phyloP scores from a whole-genome alignment of 2,797 vertebrate genomes.

The Cynopterus sphinx region DNA sequence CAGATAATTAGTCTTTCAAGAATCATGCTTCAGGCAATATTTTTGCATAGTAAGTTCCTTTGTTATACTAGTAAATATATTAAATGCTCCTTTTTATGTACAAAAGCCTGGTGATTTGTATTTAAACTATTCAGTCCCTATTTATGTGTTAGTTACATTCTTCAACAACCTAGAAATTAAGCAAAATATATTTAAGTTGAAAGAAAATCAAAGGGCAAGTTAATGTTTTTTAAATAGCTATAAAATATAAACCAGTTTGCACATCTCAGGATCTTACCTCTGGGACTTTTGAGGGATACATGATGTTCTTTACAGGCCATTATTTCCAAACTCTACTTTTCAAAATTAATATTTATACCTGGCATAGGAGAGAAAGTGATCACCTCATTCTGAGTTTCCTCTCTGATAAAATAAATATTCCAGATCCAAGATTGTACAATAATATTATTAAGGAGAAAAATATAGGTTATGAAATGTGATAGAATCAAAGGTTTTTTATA shows the following conservation, averaged over 20 bases:
- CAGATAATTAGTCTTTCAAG: background rate
- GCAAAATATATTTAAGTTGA: background rate
- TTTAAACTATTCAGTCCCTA: background rate
- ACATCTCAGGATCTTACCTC: background rate
- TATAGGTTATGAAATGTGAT: background rate
- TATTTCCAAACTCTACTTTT: background rate
- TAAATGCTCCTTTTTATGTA: background rate
- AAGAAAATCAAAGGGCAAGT: background rate
- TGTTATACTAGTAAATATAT: background rate
- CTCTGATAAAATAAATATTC: background rate
- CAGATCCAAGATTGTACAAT: background rate
- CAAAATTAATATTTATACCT: background rate
- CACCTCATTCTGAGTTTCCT: background rate
- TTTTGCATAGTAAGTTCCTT: background rate
- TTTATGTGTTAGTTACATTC: background rate
- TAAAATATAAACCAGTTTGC: background rate
- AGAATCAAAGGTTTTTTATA: background rate
- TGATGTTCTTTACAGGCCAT: background rate
- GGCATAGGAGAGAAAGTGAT: background rate
- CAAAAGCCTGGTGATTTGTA: background rate
- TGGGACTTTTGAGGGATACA: background rate
- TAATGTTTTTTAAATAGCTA: background rate
- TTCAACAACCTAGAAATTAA: background rate
- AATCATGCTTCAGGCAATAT: background rate
- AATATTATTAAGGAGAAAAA: background rate